phyloP scores from a whole-genome alignment of 1,140 invertebrate genomes.

The Nomia melanderi region DNA sequence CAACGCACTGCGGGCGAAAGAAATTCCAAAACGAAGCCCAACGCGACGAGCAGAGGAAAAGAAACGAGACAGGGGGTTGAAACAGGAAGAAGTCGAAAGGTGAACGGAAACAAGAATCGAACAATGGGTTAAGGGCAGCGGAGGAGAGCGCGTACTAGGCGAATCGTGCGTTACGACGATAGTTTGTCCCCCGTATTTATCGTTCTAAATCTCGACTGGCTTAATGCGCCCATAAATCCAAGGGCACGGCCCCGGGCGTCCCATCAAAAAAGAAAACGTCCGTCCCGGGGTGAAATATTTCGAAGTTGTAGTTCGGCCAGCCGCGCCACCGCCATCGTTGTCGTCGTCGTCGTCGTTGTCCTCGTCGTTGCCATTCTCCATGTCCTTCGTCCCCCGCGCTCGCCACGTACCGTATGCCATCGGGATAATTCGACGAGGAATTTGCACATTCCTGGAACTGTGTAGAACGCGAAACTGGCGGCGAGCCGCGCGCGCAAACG shows the following conservation, averaged over 20 bases:
- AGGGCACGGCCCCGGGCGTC: conserved; percentile 16
- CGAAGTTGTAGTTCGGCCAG: background rate
- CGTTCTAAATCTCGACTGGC: conserved; percentile 45
- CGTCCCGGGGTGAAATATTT: conserved; percentile 39
- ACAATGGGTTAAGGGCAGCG: conserved; percentile 17
- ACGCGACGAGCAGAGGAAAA: background rate
- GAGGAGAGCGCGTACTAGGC: background rate
- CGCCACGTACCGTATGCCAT: background rate
- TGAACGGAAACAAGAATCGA: conserved; percentile 6
- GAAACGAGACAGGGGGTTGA: background rate
- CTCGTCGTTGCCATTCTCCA: background rate
- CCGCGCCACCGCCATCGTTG: background rate
- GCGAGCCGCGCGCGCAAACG: background rate
- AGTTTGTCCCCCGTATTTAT: conserved; percentile 48
- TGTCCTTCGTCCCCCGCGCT: background rate
- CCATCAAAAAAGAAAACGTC: conserved; percentile 44
- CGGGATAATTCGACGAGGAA: conserved; percentile 35
- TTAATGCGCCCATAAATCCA: conserved; percentile 40
- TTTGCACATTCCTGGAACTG: conserved; percentile 26
- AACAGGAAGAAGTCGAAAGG: conserved; percentile 1
- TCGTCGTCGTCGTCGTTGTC: background rate
- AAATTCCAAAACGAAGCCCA: background rate
- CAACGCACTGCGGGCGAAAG: background rate
- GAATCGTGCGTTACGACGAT: conserved; percentile 18
- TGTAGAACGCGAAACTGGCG: background rate